Base-by-base conservation (phyloP, 2,888 invertebrate species). In the Tetragonula carbonaria region DNA sequence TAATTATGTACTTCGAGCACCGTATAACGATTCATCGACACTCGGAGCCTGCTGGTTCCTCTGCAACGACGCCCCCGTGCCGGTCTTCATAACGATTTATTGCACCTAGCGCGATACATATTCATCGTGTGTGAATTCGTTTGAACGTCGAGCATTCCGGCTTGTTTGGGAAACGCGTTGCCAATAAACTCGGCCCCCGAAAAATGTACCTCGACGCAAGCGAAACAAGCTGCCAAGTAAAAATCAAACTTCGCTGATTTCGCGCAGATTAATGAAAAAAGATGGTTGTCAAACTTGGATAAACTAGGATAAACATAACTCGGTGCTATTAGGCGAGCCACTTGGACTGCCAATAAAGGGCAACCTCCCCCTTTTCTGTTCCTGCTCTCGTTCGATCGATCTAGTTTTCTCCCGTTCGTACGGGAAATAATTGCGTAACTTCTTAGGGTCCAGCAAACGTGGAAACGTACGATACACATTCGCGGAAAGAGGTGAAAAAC, bases 281-380 rank as follows among this genome's bases (percentile, higher is more conserved):
- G 80, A 83, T 80, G 81, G 55, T 88, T 82, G 80, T 84, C 81
- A 85, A 85, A 86, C 78, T 62, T 65, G 73, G 55, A 23, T 23
- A 23, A 23, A 67, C 67, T 79, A 77, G 73, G 33, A 33, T 33
- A 33, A 33, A 33, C 33, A 33, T 33, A 33, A 33, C 33, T 28
- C 67, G 50, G 59, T 53, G 74, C 16, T n/a, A 21, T 21, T 55
- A 55, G 21, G 28, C 62, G 53, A 68, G 75, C 59, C 38, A 1
- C 38, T 33, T 45, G 11, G 50, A 53, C 50, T 55, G n/a, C 76
- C 70, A 18, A 57, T 59, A 73, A 79, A 87, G 71, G 53, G 68
- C 78, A 80, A 50, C 59, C 73, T 38, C 38, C 38, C n/a, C 23
- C 51, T 33, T 33, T 33, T 33, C 33, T 50, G 28, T 78, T 59